Base-by-base conservation (phyloP, 2,888 invertebrate genomes). In the Hartigia nigra region DNA sequence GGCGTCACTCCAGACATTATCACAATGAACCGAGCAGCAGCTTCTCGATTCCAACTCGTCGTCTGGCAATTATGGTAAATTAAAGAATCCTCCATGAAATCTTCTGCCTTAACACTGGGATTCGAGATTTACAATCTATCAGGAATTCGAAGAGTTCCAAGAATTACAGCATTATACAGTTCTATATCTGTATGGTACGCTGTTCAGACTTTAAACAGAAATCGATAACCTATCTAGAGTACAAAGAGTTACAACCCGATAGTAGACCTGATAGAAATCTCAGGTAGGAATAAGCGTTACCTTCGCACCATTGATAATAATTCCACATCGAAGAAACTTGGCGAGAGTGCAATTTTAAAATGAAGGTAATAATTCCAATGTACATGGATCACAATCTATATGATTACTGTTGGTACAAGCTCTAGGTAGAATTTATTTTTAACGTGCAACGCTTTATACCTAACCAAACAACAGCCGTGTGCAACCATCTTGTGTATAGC, bases 1-100 rank as follows among this genome's bases (percentile, higher is more conserved):
- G 82, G 83, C 81, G 76, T 9, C 78, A 74, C 34, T 82, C 83
- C 84, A 84, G 77, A 55, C 55, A 23, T 23, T 55, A 23, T 55
- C 55, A 9, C 9, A 55, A 14, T 23, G 14, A 55, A 55, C 55
- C 55, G 14, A 55, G 55, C 39, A 39, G 39, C 39, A 23, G 39
- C 23, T 23, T 55, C 55, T 23, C 23, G 55, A 55, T 23, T 55
- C 9, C 9, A 23, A 9, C 9, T 23, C 23, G 55, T 55, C 55
- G 14, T 55, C 23, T 55, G 55, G 23, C 55, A 55, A 23, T 55
- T 55, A 55, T 23, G 55, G 23, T 55, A 55, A 55, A 55, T 55
- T 55, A 55, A 55, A 55, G 55, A 55, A 55, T 23, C 55, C 23
- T 55, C 23, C 55, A 9, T 23, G 9, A 55, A 23, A 55, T 23